phyloP scores from a whole-genome alignment of 2,888 invertebrate species.

The Pegoplata infirma region DNA sequence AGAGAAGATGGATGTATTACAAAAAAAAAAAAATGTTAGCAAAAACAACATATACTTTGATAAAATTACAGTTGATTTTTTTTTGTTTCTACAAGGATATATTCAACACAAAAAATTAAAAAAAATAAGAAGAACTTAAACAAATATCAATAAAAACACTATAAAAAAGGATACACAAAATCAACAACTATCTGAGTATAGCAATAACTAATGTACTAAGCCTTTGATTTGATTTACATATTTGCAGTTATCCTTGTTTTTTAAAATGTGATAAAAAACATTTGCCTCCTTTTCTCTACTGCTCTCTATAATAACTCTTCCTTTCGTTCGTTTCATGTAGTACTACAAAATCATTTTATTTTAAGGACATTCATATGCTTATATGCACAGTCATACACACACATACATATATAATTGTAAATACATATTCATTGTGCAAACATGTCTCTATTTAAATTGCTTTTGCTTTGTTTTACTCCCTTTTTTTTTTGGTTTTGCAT shows the following conservation, averaged over 20 bases:
- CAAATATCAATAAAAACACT: slow-evolving; percentile 8
- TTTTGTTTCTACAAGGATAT: background rate
- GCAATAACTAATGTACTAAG: background rate
- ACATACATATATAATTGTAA: background rate
- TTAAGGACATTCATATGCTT: slow-evolving; percentile 1
- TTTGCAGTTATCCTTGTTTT: background rate
- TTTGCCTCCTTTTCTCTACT: background rate
- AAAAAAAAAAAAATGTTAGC: too few relatives aligned
- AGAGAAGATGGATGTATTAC: slow-evolving; percentile 11
- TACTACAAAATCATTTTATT: background rate
- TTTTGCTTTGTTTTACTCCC: background rate
- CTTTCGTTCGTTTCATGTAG: too few relatives aligned
- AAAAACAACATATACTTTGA: background rate
- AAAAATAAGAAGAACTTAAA: background rate
- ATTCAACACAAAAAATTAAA: too few relatives aligned
- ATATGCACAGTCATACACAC: background rate
- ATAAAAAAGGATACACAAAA: background rate
- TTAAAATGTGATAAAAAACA: background rate
- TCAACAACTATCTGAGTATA: background rate
- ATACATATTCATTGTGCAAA: background rate
- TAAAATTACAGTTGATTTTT: background rate
- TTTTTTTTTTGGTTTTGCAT: background rate
- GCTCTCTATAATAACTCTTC: too few relatives aligned
- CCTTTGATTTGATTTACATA: slow-evolving; percentile 6
- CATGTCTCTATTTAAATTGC: slow-evolving; percentile 2